Evolutionary conservation across 2,113 vertebrate genomes (phyloP), one percentile per base, ranked within the genome.

Genomic region (Melospiza melodia): DNA sequence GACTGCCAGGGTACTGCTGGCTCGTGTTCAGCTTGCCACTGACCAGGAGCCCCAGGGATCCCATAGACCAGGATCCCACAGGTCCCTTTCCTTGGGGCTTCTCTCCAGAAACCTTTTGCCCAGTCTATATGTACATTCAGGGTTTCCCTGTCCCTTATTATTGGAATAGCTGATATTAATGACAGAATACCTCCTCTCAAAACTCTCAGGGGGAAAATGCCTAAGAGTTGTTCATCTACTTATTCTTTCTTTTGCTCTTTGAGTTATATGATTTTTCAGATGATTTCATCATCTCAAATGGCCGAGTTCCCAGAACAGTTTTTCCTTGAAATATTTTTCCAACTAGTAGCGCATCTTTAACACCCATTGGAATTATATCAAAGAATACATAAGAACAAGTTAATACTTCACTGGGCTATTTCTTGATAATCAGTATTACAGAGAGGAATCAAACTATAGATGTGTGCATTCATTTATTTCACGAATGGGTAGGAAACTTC

Each of bases 11-110:
- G 12, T 48, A 55, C 25, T 55, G 21, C 25, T 83, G 71, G 0
- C 21, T 31, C 4, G 0, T 12, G 11, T 55, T 43, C 55, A 63
- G 4, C 43, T 43, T 76, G 21, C 1, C 48, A 33, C 0, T 0
- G 0, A 23, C 17, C 6, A 23, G 35, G 21, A 69, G 4, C 3
- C 8, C 2, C 21, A 62, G 23, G n/a, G 10, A 25, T 25, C 57
- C n/a, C 57, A 59, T 24, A 7, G 1, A 59, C 57, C 57, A 59
- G n/a, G 23, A 59, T 25, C 5, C 3, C 14, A 2, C 25, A 62
- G n/a, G 4, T 19, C 11, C 41, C 7, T 76, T 49, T 6, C 48
- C 1, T 0, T 30, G 25, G 21, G 20, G 24, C 30, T 83, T 10
- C 41, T 49, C n/a, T 62, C 8, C 15, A 76, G 30, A 3, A 4